These are phyloP conservation scores for Poeciliopsis turneri DNA, from an alignment of 2,797 vertebrate genomes.

Conservation along the genomic window DNA sequence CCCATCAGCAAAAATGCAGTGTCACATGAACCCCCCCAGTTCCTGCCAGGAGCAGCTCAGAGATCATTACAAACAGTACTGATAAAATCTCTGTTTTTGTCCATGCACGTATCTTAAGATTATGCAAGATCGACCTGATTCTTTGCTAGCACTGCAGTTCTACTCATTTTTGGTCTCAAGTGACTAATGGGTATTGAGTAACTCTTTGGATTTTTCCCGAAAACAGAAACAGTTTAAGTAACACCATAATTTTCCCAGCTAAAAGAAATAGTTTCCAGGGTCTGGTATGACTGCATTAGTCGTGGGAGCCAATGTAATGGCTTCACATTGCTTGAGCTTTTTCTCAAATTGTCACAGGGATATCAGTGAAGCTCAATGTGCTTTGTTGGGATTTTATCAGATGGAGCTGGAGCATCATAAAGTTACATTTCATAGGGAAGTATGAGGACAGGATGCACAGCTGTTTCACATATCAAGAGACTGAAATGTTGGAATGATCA, in stretches of 20 bases:
- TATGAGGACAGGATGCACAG: background rate
- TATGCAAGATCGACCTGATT: constrained; percentile 47
- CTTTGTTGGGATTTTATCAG: background rate
- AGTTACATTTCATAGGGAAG: background rate
- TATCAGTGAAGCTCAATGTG: background rate
- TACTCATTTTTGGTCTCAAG: constrained; percentile 13
- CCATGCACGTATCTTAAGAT: constrained; percentile 36
- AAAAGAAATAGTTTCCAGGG: background rate
- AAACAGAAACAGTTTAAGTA: constrained; percentile 5
- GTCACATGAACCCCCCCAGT: constrained; percentile 4
- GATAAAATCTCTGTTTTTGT: background rate
- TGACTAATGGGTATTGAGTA: constrained; percentile 17
- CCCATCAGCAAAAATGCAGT: constrained; percentile 8
- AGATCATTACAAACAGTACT: background rate
- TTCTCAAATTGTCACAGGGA: background rate
- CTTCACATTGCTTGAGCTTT: background rate
- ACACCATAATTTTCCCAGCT: background rate
- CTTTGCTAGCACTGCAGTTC: constrained; percentile 15
- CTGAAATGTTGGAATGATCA: too few relatives aligned
- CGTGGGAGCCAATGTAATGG: background rate
- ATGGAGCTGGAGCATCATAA: background rate
- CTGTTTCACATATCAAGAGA: too few relatives aligned
- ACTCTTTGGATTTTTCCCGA: background rate
- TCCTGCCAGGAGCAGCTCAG: background rate
- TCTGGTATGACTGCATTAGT: background rate